Evolutionary conservation across 1,140 invertebrate genomes (phyloP), one percentile per base, ranked within the genome.

Genomic region (Helicorthomorpha holstii): DNA sequence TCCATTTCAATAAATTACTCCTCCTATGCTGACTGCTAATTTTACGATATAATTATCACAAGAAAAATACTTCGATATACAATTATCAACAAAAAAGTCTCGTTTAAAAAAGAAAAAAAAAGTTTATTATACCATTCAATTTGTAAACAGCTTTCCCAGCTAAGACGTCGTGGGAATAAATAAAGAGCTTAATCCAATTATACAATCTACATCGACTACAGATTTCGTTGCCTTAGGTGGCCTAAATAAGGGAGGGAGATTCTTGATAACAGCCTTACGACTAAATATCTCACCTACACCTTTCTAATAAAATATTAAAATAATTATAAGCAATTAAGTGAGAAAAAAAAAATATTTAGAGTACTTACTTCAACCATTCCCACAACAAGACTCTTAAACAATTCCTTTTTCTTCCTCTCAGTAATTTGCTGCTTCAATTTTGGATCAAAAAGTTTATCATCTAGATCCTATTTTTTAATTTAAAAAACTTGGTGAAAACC

Each of bases 351-450:
- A 25, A n/a, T 22, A 44, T 27, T 49, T 27, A 51, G 42, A 21
- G 26, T 50, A 45, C 61, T 58, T 57, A 67, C 66, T 52, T 64
- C 64, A 46, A 67, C 65, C 23, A 86, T 81, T 67, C 79, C 79
- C 53, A 76, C 76, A 1, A 87, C 85, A 42, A 93, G 76, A 68
- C 87, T 89, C 64, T 85, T 90, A 64, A 92, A 91, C 14, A 86
- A 70, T 63, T 92, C 87, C 59, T 87, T 87, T 64, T 89, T 90
- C 54, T 80, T 81, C 61, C 89, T 89, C 59, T 91, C 87, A 14
- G 83, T 76, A 64, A 85, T 85, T 48, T 60, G 56, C 22, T 54
- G 10, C 58, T 79, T 50, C 75, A 75, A 12, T 75, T 75, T 27
- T 72, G 69, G 2, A 77, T 74, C 10, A 80, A 66, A 61, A 90